These are phyloP conservation scores for Flexamia atlantica DNA, from an alignment of 2,888 invertebrate genomes.

Conservation along the genomic window DNA sequence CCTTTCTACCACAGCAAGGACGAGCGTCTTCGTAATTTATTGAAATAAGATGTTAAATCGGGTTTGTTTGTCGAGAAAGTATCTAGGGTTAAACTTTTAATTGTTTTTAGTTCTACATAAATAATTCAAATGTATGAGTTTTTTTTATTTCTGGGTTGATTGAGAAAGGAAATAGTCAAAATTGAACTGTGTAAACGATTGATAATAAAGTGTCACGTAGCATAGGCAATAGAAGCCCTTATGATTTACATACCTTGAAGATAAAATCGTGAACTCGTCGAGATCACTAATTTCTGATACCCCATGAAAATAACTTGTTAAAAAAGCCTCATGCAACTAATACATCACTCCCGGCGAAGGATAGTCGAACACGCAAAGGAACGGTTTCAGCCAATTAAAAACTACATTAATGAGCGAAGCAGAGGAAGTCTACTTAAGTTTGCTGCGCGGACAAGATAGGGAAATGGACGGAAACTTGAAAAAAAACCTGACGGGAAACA, in stretches of 20 bases:
- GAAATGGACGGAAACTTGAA: slow-evolving; percentile 42
- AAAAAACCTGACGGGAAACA: slow-evolving; percentile 41
- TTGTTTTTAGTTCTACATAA: too few relatives aligned
- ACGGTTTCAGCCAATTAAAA: slow-evolving; percentile 26
- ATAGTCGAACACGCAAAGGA: not conserved
- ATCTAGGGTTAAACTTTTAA: not conserved
- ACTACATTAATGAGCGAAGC: not conserved
- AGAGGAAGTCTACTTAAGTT: slow-evolving; percentile 10
- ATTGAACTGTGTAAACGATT: too few relatives aligned
- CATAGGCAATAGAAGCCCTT: too few relatives aligned
- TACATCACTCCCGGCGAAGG: not conserved
- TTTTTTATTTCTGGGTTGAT: too few relatives aligned
- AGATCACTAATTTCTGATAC: too few relatives aligned
- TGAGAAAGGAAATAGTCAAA: too few relatives aligned
- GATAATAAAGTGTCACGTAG: too few relatives aligned
- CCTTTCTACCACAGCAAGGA: not conserved
- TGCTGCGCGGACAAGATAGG: slow-evolving; percentile 3
- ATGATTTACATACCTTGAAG: too few relatives aligned
- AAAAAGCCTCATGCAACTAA: not conserved
- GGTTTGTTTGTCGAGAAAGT: slow-evolving; percentile 11
- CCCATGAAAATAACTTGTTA: too few relatives aligned
- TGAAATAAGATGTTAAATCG: slow-evolving; percentile 17
- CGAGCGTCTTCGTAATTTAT: slow-evolving; percentile 29
- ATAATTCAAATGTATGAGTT: too few relatives aligned
- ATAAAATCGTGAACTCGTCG: too few relatives aligned